Evolutionary conservation across 1,140 invertebrate species (phyloP), one percentile per base, ranked within the genome.

Genomic region (Leptestheria dahalacensis): DNA sequence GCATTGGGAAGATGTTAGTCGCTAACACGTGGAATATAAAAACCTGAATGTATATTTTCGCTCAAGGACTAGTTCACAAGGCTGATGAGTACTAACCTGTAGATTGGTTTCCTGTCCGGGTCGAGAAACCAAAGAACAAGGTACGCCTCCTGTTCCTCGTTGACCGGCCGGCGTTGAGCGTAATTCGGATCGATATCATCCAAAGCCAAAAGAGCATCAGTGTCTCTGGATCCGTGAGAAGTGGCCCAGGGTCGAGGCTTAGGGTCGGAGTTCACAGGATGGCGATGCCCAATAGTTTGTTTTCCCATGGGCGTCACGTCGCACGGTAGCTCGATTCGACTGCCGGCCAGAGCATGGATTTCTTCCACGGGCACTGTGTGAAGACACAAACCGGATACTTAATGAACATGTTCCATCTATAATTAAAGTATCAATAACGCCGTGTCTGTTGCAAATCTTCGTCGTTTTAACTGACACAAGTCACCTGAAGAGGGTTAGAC

Each of bases 41-140:
- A n/a, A n/a, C n/a, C n/a, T n/a, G n/a, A n/a, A n/a, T n/a, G n/a
- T n/a, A n/a, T n/a, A n/a, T n/a, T n/a, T n/a, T n/a, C n/a, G n/a
- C n/a, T n/a, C n/a, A n/a, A n/a, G n/a, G n/a, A n/a, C n/a, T n/a
- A n/a, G n/a, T n/a, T n/a, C n/a, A n/a, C 33, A 58, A 21, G 33
- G 18, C 21, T 46, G 10, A 33, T 20, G n/a, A 23, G 24, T 58
- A 47, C 60, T 29, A 41, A 62, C 61, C 61, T 62, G 59, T 62
- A 62, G 41, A 62, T 62, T 12, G 61, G 61, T 46, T 58, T 62
- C 23, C 61, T 41, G n/a, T 55, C 58, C 21, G 33, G 41, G 26
- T 62, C 59, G 18, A 48, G 25, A 48, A 58, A 62, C 61, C 61
- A 62, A 15, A 62, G 59, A 18, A 62, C 61, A 10, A 62, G 49